A percentile compares a stretch with the other conserved stretches of the same genome.
These are phyloP conservation scores for Anguilla rostrata DNA, from an alignment of 2,113 vertebrate species.

Conservation along the genomic window DNA sequence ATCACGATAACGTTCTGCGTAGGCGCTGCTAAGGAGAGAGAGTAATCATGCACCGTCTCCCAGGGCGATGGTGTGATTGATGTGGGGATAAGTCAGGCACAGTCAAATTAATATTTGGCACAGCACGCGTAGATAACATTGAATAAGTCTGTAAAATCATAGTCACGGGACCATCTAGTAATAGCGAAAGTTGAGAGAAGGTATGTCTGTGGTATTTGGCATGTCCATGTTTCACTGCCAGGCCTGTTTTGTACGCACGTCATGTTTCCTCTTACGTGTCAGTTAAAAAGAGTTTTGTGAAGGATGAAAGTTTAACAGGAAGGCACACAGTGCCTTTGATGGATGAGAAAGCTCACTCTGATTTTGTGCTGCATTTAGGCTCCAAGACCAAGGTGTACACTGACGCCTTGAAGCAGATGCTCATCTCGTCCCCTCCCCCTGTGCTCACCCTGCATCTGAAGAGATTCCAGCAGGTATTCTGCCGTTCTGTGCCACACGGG, in stretches of 20 bases:
- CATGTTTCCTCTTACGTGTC: no score
- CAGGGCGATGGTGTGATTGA: not conserved
- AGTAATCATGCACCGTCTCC: not conserved
- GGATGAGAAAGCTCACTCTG: not conserved
- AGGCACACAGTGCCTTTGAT: not conserved
- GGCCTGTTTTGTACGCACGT: not conserved
- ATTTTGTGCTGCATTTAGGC: constrained; percentile 58
- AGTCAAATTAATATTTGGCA: not conserved
- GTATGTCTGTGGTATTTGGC: not conserved
- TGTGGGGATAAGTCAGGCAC: not conserved
- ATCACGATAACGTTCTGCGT: not conserved
- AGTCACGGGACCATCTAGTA: not conserved
- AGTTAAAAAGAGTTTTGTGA: no score
- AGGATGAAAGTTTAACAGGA: not conserved
- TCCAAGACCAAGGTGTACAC: constrained; percentile 84
- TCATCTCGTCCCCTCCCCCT: constrained; percentile 87
- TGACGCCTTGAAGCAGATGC: constrained; percentile 93
- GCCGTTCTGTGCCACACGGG: no score
- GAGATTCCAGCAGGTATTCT: constrained; percentile 88
- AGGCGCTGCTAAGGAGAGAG: not conserved
- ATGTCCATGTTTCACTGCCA: not conserved
- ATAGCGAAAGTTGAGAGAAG: not conserved
- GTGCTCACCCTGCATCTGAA: constrained; percentile 94
- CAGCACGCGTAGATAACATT: no score
- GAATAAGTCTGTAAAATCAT: not conserved